These are phyloP conservation scores for Aurelia aurita DNA, from an alignment of 30 jellyfish, hydroid and myxozoan species.

Conservation along the genomic window DNA sequence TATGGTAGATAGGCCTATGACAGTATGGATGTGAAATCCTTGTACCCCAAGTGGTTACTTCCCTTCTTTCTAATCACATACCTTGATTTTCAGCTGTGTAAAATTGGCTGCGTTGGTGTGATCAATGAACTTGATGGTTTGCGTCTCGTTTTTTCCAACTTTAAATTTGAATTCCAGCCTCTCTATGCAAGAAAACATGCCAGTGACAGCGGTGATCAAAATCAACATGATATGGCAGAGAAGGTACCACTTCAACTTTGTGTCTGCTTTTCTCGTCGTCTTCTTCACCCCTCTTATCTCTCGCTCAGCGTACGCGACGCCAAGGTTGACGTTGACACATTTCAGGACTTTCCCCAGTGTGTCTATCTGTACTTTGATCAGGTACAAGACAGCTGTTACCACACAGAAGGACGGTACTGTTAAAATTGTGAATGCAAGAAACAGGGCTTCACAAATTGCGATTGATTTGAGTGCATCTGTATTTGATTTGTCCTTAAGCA, in stretches of 20 bases:
- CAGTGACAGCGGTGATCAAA: conserved; percentile 48
- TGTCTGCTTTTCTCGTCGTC: conserved; percentile 36
- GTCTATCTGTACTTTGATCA: conserved; percentile 56
- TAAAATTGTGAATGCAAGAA: conserved; percentile 17
- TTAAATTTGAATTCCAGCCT: conserved; percentile 12
- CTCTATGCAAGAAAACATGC: conserved; percentile 58
- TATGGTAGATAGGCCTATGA: no score
- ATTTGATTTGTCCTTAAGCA: neutral
- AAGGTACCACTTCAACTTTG: conserved; percentile 59
- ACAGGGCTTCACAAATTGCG: conserved; percentile 13
- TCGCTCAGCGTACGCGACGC: conserved; percentile 64
- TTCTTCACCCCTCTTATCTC: conserved; percentile 53
- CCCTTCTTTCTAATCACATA: no score
- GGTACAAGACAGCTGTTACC: conserved; percentile 54
- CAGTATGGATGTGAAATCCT: no score
- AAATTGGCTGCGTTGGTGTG: no score
- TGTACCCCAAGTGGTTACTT: no score
- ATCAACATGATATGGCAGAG: conserved; percentile 41
- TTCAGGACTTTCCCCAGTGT: conserved; percentile 45
- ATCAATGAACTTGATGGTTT: no score
- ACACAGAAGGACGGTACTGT: conserved; percentile 68
- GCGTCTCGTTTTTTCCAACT: neutral
- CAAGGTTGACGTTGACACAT: conserved; percentile 36
- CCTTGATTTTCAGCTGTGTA: no score
- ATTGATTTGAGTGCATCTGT: neutral